phyloP scores from a whole-genome alignment of 2,888 invertebrate genomes.

The Pollenia griseotomentosa region DNA sequence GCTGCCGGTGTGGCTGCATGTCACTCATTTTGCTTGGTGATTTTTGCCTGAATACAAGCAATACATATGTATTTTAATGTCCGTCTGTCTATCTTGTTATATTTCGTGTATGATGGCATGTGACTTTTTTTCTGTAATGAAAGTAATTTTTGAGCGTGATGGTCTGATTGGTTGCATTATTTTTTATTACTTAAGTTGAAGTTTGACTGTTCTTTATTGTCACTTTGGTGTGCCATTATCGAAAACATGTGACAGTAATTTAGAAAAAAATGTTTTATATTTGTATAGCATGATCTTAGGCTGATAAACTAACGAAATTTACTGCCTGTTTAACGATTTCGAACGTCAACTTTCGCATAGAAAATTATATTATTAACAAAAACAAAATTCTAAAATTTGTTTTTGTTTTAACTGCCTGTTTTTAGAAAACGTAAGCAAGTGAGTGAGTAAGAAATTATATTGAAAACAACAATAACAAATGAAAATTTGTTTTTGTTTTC shows the following conservation, averaged over 20 bases:
- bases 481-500: no score
- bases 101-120: slow-evolving; percentile 34
- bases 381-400: no score
- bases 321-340: no score
- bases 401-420: no score
- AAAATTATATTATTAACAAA: no score
- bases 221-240: slow-evolving; percentile 64
- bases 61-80: slow-evolving; percentile 22
- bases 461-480: no score
- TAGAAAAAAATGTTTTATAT: slow-evolving; percentile 35
- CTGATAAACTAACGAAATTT: background rate
- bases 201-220: slow-evolving; percentile 34
- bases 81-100: slow-evolving; percentile 33
- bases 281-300: slow-evolving; percentile 28
- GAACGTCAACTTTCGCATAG: no score
- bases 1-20: slow-evolving; percentile 25
- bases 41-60: slow-evolving; percentile 1
- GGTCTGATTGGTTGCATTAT: slow-evolving; percentile 74
- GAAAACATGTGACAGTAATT: slow-evolving; percentile 45
- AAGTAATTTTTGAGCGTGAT: background rate
- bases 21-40: slow-evolving; percentile 28
- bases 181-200: slow-evolving; percentile 32
- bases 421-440: no score
- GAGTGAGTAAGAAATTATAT: no score
- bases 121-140: slow-evolving; percentile 21